Evolutionary conservation across 2,113 vertebrate genomes (phyloP), one percentile per base, ranked within the genome.

Genomic region (Gasterosteus nipponicus): DNA sequence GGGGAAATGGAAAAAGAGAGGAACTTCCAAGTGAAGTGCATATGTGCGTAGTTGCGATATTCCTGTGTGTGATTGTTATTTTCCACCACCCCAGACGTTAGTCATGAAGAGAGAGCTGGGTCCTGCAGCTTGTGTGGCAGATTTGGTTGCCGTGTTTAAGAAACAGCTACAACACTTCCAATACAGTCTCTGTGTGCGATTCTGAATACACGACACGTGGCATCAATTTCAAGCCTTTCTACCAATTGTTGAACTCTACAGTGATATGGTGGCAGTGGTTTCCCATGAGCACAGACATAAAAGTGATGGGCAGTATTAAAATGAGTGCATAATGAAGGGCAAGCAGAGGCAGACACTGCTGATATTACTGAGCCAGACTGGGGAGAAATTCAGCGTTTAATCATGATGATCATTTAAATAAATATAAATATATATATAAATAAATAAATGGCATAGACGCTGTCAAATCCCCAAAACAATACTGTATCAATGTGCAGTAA

Each of bases 51-150:
- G 70, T 84, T 86, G 85, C 67, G 67, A 80, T 78, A 75, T 75
- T 84, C 73, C 10, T 58, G 75, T 70, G 56, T 59, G 33, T 75
- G 87, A 90, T 77, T 14, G 46, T 41, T 54, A 87, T 89, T 93
- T 93, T 90, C 91, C 92, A 88, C 64, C 72, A 79, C 56, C 49
- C 49, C 60, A 86, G 75, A 84, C 47, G 26, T 89, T 87, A 87
- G 86, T 91, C 87, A 90, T 82, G 81, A 14, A 77, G 60, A 11
- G n/a, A 63, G 69, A 54, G 29, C 70, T 16, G 12, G 49, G 53
- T 60, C 56, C 56, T 19, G 73, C 35, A 65, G 69, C 47, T 51
- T 61, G 29, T 54, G 53, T 67, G 41, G 31, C 73, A 31, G 44
- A 58, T 42, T 63, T 31, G 42, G 47, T 73, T 73, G 51, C 18